These are phyloP conservation scores for Caenorhabditis sp. DNA, from an alignment of 2,888 invertebrate genomes.

Conservation along the genomic window DNA sequence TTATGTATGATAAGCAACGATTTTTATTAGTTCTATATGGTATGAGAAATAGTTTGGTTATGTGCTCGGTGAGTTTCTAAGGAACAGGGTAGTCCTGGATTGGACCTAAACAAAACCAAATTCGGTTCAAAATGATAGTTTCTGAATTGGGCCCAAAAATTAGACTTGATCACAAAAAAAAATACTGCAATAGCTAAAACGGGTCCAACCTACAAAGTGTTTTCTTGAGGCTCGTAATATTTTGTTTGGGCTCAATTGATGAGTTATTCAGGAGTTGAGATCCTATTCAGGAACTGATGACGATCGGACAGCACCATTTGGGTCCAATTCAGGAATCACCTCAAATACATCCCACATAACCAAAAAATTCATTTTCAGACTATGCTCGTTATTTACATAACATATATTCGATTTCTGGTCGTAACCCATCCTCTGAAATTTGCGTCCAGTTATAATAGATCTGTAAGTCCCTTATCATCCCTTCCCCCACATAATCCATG, in stretches of 20 bases:
- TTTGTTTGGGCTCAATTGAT: too few species aligned
- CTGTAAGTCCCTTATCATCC: conserved; percentile 7
- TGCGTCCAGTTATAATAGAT: conserved; percentile 25
- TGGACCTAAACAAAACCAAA: neutral
- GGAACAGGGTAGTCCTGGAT: too few species aligned
- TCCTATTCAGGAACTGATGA: too few species aligned
- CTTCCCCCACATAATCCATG: neutral
- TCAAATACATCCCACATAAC: too few species aligned
- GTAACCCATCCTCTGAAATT: conserved; percentile 38
- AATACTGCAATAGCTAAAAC: too few species aligned
- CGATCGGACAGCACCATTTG: too few species aligned
- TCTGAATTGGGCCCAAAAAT: too few species aligned
- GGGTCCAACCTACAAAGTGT: too few species aligned
- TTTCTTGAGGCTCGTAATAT: too few species aligned
- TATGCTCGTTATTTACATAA: conserved; percentile 38
- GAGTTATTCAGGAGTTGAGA: too few species aligned
- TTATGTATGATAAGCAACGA: conserved; percentile 26
- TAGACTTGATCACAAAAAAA: too few species aligned
- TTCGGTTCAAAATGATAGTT: neutral
- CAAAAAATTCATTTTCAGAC: conserved; percentile 12
- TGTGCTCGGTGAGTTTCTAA: conserved; percentile 24
- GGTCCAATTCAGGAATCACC: too few species aligned
- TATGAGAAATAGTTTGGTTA: conserved; percentile 32
- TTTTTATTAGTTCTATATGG: conserved; percentile 26
- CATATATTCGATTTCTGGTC: conserved; percentile 33